Percentiles rank a stretch among this genome's conserved stretches.
Conservation (phyloP, 2,888 invertebrate species). For the Morinoia aosen region DNA sequence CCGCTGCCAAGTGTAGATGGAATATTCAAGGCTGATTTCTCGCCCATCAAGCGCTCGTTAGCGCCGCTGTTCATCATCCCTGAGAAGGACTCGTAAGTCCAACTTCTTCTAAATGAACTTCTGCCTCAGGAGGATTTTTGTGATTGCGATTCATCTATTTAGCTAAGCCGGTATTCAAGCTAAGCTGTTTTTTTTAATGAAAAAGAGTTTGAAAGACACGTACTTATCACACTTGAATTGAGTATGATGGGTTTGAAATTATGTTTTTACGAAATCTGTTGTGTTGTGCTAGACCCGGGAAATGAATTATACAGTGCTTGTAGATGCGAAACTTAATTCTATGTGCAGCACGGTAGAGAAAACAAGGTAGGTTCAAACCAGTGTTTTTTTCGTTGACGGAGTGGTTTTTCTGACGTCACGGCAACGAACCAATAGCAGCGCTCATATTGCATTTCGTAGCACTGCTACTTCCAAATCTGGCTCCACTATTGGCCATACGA, state of each 20-base stretch:
- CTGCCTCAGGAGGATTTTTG: background rate
- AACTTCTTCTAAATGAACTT: constrained; percentile 9
- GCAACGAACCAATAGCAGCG: no score
- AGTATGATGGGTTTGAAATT: background rate
- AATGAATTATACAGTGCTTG: background rate
- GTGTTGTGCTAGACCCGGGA: background rate
- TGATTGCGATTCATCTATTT: background rate
- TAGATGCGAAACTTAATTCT: background rate
- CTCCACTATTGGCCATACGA: no score
- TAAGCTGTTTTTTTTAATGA: background rate
- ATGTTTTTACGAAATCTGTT: background rate
- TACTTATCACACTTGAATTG: background rate
- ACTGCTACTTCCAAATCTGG: no score
- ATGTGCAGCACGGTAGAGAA: background rate
- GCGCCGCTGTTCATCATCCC: constrained; percentile 1
- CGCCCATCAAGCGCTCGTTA: constrained; percentile 5
- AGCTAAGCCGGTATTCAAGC: background rate
- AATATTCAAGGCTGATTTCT: background rate
- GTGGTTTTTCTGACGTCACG: no score
- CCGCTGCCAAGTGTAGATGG: background rate
- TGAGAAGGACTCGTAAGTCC: background rate
- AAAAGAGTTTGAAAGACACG: background rate
- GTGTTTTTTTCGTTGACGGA: no score
- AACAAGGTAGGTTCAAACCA: no score
- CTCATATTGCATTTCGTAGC: no score